phyloP scores from a whole-genome alignment of 2,113 vertebrate species.

The Chascanopsetta lugubris region DNA sequence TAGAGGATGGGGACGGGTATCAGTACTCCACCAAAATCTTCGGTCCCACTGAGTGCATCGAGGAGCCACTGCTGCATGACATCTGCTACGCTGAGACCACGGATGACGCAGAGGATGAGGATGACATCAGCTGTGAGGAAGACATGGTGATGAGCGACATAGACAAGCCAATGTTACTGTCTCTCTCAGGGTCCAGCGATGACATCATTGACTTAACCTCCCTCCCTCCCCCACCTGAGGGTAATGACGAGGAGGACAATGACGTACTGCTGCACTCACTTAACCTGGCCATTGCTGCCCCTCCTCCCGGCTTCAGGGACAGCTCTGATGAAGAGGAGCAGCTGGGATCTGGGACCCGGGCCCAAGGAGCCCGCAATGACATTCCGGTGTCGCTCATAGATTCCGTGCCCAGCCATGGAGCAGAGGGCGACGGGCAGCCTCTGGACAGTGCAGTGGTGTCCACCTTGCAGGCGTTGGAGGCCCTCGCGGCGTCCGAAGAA shows the following conservation, averaged over 20 bases:
- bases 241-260: slow-evolving; percentile 90
- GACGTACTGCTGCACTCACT: slow-evolving; percentile 95
- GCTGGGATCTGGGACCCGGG: slow-evolving; percentile 78
- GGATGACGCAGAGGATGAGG: slow-evolving; percentile 95
- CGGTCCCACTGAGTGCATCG: slow-evolving; percentile 87
- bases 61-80: slow-evolving; percentile 94
- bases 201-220: slow-evolving; percentile 98
- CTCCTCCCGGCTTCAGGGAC: slow-evolving; percentile 97
- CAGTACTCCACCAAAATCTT: slow-evolving; percentile 92
- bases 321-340: slow-evolving; percentile 98
- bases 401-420: slow-evolving; percentile 88
- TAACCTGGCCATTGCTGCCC: slow-evolving; percentile 97
- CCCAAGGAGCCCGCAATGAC: slow-evolving; percentile 81
- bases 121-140: slow-evolving; percentile 97
- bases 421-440: slow-evolving; percentile 85
- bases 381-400: slow-evolving; percentile 98
- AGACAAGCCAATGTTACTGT: slow-evolving; percentile 88
- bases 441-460: slow-evolving; percentile 90
- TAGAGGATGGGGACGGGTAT: slow-evolving; percentile 88
- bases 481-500: slow-evolving; percentile 94
- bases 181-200: slow-evolving; percentile 93
- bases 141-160: slow-evolving; percentile 89
- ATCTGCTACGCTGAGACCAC: slow-evolving; percentile 97
- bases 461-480: slow-evolving; percentile 92
- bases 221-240: slow-evolving; percentile 96